Percentiles rank a stretch among this genome's conserved stretches.
Conservation (phyloP, 2,797 vertebrate species). For the Acanthiza pusilla region DNA sequence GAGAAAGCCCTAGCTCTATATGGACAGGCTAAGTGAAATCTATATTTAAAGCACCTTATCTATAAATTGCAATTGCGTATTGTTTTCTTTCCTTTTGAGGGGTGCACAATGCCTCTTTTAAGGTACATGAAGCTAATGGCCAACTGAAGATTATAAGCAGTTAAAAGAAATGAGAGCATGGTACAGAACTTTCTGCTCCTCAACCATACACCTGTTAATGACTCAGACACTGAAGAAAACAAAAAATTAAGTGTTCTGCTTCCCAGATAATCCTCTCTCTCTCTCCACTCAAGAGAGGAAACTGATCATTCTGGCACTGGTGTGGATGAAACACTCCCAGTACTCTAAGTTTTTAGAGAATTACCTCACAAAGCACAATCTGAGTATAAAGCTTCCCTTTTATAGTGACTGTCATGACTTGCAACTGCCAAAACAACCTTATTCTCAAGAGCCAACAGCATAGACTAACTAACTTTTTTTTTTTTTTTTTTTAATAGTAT, state of each 20-base stretch:
- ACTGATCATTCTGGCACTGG: not conserved
- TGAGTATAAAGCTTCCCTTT: conserved; percentile 21
- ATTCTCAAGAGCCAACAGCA: not conserved
- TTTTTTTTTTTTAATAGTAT: not conserved
- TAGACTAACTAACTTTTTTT: not conserved
- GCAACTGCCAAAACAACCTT: conserved; percentile 28
- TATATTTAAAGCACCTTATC: not conserved
- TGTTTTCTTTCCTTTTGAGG: not conserved
- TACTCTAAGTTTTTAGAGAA: not conserved
- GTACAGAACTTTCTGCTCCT: not conserved
- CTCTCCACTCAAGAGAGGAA: not conserved
- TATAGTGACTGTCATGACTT: not conserved
- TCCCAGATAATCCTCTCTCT: not conserved
- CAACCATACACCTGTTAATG: not conserved
- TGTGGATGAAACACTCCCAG: not conserved
- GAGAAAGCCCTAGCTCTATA: not conserved
- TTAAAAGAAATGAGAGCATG: not conserved
- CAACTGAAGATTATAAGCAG: not conserved
- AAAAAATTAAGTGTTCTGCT: not conserved
- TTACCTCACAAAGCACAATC: conserved; percentile 4
- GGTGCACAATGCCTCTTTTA: not conserved
- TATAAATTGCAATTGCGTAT: not conserved
- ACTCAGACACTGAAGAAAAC: not conserved
- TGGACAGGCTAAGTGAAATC: not conserved
- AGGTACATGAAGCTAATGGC: not conserved